Percentiles rank a stretch among this genome's conserved stretches.
phyloP scores from a whole-genome alignment of 2,888 invertebrate species.

The Hymenopus coronatus region DNA sequence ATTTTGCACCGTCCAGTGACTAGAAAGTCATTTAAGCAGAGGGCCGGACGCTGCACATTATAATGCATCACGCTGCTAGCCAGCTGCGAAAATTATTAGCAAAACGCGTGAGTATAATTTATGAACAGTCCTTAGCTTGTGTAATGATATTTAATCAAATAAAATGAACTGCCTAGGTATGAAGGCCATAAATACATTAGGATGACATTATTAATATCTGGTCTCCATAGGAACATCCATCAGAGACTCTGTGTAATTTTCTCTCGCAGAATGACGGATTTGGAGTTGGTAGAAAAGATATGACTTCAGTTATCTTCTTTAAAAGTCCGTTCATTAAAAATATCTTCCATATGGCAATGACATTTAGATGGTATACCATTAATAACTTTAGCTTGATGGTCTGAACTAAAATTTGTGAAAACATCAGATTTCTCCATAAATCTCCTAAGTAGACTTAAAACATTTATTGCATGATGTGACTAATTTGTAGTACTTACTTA shows the following conservation, averaged over 20 bases:
- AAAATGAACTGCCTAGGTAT: neutral
- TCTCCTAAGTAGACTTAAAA: no score
- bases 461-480: no score
- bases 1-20: neutral
- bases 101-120: neutral
- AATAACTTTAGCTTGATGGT: no score
- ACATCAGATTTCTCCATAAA: no score
- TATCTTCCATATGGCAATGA: no score
- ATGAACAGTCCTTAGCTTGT: neutral
- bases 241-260: neutral
- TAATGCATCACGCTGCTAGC: neutral
- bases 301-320: no score
- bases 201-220: neutral
- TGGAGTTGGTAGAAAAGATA: neutral
- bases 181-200: neutral
- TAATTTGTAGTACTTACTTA: no score
- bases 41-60: neutral
- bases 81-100: neutral
- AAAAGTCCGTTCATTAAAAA: no score
- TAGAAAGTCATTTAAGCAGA: neutral
- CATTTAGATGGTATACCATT: no score
- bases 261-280: neutral
- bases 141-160: neutral
- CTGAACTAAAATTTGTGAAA: no score
- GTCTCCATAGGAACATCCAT: neutral